Conservation (phyloP, 37 sponge, comb jelly and placozoan species). For the Cliona cf. orientalis region DNA sequence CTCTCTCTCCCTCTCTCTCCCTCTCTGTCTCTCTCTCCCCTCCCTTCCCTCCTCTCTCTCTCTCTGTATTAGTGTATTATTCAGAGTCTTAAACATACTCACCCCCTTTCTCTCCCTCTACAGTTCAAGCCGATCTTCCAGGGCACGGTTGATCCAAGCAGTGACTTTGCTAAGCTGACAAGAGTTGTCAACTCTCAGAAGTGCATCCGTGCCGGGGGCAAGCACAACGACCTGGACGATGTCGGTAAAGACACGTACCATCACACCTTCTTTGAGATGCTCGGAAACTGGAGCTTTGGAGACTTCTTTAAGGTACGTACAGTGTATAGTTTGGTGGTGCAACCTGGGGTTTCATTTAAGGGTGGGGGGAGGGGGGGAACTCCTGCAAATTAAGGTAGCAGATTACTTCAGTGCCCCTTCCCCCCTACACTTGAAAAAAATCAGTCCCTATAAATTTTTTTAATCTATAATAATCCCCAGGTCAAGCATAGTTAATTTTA, state of each 20-base stretch:
- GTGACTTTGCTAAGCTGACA: slow-evolving; percentile 86
- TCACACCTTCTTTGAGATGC: slow-evolving; percentile 99
- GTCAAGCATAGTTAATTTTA: background rate
- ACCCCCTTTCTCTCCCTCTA: slow-evolving; percentile 9
- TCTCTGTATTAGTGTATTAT: too few species aligned
- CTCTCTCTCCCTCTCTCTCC: background rate
- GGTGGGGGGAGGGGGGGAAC: background rate
- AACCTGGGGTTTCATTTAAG: too few species aligned
- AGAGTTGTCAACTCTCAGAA: slow-evolving; percentile 98
- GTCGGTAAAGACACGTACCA: slow-evolving; percentile 99
- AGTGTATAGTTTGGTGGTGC: too few species aligned
- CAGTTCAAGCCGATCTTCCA: slow-evolving; percentile 96
- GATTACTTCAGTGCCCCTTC: background rate
- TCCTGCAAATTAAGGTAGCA: background rate
- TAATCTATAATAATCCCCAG: background rate
- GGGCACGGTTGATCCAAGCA: slow-evolving; percentile 96
- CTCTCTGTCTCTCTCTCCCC: background rate
- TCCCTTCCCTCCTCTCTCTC: background rate
- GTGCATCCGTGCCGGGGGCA: slow-evolving; percentile 99
- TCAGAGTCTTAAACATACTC: background rate
- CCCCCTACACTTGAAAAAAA: background rate
- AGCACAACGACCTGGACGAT: slow-evolving; percentile 99
- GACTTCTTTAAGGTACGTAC: slow-evolving; percentile 95
- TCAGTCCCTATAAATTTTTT: background rate
- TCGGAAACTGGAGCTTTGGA: slow-evolving; percentile 99